Percentiles rank a stretch among this genome's conserved stretches.
Conservation (phyloP, 1,140 invertebrate genomes). For the Philopotamus ludificatus region DNA sequence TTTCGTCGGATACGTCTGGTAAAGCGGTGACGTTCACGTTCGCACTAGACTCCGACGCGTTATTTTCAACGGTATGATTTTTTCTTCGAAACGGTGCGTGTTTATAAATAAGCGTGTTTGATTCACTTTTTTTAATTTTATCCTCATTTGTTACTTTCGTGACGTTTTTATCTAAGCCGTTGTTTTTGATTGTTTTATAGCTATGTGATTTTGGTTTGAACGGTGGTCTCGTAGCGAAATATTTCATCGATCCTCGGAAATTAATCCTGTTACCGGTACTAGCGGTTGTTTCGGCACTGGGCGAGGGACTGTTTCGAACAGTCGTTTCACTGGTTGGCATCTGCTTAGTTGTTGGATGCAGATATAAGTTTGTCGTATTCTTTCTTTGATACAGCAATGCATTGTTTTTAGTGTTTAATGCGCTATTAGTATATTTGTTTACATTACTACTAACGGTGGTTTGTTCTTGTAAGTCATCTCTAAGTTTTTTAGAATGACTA, state of each 20-base stretch:
- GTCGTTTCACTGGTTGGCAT: background rate
- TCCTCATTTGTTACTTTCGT: background rate
- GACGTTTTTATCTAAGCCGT: slow-evolving; percentile 10
- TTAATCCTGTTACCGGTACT: slow-evolving; percentile 25
- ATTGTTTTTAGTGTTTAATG: slow-evolving; percentile 12
- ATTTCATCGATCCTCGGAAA: slow-evolving; percentile 36
- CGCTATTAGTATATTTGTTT: too few species aligned
- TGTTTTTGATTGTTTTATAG: slow-evolving; percentile 24
- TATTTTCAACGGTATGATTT: slow-evolving; percentile 4
- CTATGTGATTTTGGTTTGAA: slow-evolving; percentile 36
- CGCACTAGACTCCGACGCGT: background rate
- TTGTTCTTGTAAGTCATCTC: background rate
- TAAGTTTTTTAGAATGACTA: background rate
- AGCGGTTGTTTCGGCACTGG: background rate
- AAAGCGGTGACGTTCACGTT: background rate
- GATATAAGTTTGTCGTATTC: slow-evolving; percentile 15
- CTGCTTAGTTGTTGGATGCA: slow-evolving; percentile 5
- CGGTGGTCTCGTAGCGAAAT: slow-evolving; percentile 34
- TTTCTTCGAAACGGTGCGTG: slow-evolving; percentile 4
- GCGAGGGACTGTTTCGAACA: background rate
- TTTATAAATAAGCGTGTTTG: slow-evolving; percentile 1
- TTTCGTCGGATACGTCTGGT: background rate
- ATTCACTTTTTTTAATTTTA: background rate
- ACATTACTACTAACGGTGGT: background rate
- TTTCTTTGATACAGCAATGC: slow-evolving; percentile 25